These are phyloP conservation scores for Ibycter americanus DNA, from an alignment of 2,797 vertebrate species.

Conservation along the genomic window DNA sequence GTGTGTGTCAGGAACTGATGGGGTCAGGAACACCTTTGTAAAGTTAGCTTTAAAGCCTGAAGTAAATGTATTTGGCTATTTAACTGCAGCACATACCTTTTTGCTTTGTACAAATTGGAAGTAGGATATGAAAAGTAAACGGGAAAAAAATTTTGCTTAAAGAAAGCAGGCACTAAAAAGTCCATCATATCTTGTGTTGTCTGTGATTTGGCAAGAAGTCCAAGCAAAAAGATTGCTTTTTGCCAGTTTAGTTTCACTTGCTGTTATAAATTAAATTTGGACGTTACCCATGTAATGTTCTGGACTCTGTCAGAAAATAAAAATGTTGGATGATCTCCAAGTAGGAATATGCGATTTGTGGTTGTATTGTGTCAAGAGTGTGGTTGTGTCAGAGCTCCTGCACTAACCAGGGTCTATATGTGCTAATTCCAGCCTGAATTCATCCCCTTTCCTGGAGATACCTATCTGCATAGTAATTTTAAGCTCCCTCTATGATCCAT, in stretches of 20 bases:
- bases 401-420: neutral
- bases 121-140: neutral
- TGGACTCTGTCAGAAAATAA: neutral
- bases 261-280: neutral
- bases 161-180: neutral
- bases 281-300: slow-evolving; percentile 7
- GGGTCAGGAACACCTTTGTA: neutral
- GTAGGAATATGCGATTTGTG: neutral
- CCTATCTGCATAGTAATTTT: neutral
- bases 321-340: neutral
- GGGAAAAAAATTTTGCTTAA: neutral
- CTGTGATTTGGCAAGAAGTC: neutral
- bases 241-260: neutral
- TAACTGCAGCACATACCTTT: neutral
- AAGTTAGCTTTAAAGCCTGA: neutral
- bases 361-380: neutral
- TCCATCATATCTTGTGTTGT: neutral
- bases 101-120: neutral
- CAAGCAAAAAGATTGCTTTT: neutral
- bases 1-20: neutral
- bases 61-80: neutral
- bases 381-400: neutral
- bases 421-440: neutral
- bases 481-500: neutral
- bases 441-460: neutral